These are phyloP conservation scores for Argopecten irradians DNA, from an alignment of 1,140 invertebrate genomes.

Conservation along the genomic window DNA sequence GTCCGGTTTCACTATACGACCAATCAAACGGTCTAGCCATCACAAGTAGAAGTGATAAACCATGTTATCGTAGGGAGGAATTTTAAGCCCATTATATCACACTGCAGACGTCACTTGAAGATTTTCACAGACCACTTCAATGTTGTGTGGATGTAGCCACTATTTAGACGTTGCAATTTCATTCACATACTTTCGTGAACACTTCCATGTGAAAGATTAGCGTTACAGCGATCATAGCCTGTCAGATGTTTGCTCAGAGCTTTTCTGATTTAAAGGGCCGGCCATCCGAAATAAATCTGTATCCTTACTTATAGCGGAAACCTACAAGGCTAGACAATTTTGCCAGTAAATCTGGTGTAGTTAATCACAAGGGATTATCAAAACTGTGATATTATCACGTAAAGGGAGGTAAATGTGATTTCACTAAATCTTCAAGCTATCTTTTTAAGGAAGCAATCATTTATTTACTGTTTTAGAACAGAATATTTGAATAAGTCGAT, in stretches of 20 bases:
- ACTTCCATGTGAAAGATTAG: conserved; percentile 13
- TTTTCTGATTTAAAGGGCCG: background rate
- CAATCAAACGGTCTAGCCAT: background rate
- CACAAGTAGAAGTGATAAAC: background rate
- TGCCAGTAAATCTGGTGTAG: background rate
- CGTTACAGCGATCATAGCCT: background rate
- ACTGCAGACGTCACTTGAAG: background rate
- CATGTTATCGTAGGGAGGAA: background rate
- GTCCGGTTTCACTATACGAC: background rate
- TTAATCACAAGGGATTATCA: background rate
- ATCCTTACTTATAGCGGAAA: background rate
- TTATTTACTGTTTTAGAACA: background rate
- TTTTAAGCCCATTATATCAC: background rate
- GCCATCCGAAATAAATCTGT: background rate
- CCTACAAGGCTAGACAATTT: background rate
- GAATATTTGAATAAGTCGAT: conserved; percentile 18
- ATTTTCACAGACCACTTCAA: background rate
- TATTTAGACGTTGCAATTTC: background rate
- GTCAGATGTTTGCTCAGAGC: background rate
- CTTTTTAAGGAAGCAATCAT: background rate
- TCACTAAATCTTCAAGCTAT: background rate
- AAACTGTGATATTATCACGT: background rate
- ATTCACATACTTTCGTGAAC: background rate
- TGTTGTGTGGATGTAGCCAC: background rate
- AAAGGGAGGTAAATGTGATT: conserved; percentile 17